Conservation (phyloP, 1,140 invertebrate species). For the Drosophila asahinai region DNA sequence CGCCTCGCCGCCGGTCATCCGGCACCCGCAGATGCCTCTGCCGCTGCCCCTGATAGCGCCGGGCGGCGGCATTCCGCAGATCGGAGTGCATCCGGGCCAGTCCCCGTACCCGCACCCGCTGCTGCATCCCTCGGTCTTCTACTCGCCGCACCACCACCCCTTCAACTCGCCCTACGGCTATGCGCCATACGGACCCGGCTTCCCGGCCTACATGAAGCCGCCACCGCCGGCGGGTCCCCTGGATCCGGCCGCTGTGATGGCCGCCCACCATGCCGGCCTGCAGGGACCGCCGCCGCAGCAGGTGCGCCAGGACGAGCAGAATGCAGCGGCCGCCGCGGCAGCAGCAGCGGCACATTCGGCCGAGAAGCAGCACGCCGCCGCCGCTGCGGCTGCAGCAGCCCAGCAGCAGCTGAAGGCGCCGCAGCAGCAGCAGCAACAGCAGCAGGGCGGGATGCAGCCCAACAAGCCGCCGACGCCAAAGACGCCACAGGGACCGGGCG, state of each 20-base stretch:
- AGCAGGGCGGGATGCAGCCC: constrained; percentile 57
- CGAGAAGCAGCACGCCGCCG: constrained; percentile 65
- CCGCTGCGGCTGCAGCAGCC: constrained; percentile 63
- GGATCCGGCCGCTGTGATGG: constrained; percentile 78
- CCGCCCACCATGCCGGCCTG: constrained; percentile 76
- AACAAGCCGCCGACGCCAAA: constrained; percentile 85
- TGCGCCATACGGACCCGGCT: constrained; percentile 82
- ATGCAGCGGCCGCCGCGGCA: constrained; percentile 53
- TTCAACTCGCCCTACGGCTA: constrained; percentile 84
- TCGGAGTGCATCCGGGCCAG: constrained; percentile 84
- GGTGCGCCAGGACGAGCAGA: constrained; percentile 68
- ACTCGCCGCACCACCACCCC: constrained; percentile 83
- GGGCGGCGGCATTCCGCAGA: constrained; percentile 78
- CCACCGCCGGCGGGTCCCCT: constrained; percentile 74
- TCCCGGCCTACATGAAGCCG: constrained; percentile 83
- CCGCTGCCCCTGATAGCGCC: constrained; percentile 80
- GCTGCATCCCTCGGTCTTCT: constrained; percentile 84
- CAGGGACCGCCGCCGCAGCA: constrained; percentile 67
- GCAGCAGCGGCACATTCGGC: constrained; percentile 53
- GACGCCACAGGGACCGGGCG: constrained; percentile 74
- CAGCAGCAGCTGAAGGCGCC: constrained; percentile 58
- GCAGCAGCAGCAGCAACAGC: constrained; percentile 40
- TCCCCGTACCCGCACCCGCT: constrained; percentile 84
- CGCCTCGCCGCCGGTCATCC: constrained; percentile 84
- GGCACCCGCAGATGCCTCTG: constrained; percentile 84